A percentile compares a stretch with the other conserved stretches of the same genome.
Conservation (phyloP, 2,113 vertebrate species). For the Eulemur rufifrons region DNA sequence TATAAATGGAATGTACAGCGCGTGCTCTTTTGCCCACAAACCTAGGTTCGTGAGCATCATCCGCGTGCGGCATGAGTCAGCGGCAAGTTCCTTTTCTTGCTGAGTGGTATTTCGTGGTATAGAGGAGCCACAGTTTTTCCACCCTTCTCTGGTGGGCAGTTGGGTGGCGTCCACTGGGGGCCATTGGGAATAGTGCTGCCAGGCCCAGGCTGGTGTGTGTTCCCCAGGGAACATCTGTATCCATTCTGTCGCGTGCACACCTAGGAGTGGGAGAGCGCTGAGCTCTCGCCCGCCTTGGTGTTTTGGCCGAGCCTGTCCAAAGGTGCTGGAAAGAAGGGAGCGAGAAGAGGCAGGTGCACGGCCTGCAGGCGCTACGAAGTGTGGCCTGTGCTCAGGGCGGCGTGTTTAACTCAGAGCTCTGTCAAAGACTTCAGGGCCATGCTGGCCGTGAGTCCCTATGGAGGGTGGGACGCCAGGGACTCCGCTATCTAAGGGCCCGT, state of each 20-base stretch:
- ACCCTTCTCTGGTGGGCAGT: rapidly evolving
- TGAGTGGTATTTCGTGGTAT: rapidly evolving
- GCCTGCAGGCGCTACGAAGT: neutral
- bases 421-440: neutral
- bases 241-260: neutral
- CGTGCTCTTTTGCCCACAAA: neutral
- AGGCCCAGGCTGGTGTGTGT: rapidly evolving
- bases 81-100: neutral
- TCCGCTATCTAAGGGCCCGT: neutral
- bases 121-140: rapidly evolving
- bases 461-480: neutral
- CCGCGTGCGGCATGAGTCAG: too few relatives aligned
- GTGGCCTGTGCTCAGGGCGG: rapidly evolving
- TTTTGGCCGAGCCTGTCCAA: neutral
- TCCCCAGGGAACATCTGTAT: neutral
- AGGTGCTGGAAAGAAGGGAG: neutral
- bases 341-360: neutral
- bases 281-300: neutral
- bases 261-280: too few relatives aligned
- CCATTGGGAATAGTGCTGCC: neutral
- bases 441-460: neutral
- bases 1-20: neutral
- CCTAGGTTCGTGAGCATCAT: neutral
- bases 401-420: neutral
- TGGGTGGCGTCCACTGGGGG: neutral